A percentile compares a stretch with the other conserved stretches of the same genome.
Conservation (phyloP, 2,888 invertebrate species). For the Elegia similella region DNA sequence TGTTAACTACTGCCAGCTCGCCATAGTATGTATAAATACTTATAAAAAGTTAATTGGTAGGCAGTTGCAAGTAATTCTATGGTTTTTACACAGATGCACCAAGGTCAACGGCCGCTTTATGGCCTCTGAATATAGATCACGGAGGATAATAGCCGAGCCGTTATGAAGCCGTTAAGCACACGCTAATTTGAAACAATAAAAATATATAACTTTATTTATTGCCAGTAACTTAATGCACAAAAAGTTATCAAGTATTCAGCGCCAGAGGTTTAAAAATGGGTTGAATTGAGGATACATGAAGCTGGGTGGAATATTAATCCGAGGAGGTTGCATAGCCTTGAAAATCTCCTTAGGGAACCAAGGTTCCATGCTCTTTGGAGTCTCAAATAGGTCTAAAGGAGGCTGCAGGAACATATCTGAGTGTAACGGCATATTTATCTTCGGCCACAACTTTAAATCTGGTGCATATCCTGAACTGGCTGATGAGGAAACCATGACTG, state of each 20-base stretch:
- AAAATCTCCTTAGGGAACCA: conserved; percentile 43
- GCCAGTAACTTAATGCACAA: conserved; percentile 25
- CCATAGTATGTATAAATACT: background rate
- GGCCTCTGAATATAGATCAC: conserved; percentile 29
- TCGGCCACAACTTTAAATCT: conserved; percentile 27
- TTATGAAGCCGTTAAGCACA: conserved; percentile 1
- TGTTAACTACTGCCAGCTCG: too few species aligned
- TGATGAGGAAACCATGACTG: conserved; percentile 49
- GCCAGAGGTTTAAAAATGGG: conserved; percentile 46
- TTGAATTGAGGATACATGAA: conserved; percentile 50
- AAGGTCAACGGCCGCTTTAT: conserved; percentile 33
- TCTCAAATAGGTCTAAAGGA: conserved; percentile 35
- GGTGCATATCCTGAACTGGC: conserved; percentile 38
- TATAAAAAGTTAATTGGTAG: background rate
- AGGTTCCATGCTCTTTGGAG: conserved; percentile 34
- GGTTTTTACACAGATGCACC: conserved; percentile 8
- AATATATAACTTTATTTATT: conserved; percentile 29
- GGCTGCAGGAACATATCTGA: conserved; percentile 32
- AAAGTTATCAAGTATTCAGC: conserved; percentile 23
- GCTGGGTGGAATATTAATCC: conserved; percentile 31
- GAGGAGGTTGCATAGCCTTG: conserved; percentile 34
- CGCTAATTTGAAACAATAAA: conserved; percentile 14
- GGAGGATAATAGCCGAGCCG: conserved; percentile 20
- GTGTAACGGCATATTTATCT: conserved; percentile 30
- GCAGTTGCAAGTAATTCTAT: background rate